Base-by-base conservation (phyloP, 2,888 invertebrate genomes). In the Uloborus plumipes region DNA sequence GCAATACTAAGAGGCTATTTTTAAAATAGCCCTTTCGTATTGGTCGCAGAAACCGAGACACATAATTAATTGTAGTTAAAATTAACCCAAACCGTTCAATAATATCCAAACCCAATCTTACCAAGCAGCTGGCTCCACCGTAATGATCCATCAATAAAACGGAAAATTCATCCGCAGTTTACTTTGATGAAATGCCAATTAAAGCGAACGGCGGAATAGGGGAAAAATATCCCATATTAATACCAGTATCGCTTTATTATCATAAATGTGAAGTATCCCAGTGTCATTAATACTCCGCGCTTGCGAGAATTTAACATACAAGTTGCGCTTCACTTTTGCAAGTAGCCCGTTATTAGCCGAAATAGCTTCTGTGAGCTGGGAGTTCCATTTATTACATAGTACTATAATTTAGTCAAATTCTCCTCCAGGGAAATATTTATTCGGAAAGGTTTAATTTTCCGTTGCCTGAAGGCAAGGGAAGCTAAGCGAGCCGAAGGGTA, bases 401-500 rank as follows among this genome's bases (percentile, higher is more conserved):
- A 64, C 58, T 74, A 80, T 80, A 79, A 79, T 74, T 80, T 74
- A 74, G 73, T 69, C 64, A 69, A 80, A 80, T 53, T 58, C 49
- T 20, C 64, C 80, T 47, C 72, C 11, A 7, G 80, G 80, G 80
- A 74, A 64, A 74, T 80, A 80, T 80, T 80, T 80, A 80, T 74
- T 66, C 73, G 22, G 71, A 49, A 62, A 22, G 31, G 74, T 62
- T 80, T 80, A 69, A 80, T 69, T 80, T 80, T 53, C 26, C 26
- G 20, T 7, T 22, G 53, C 31, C 26, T 6, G 58, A 59, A 61
- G 71, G 47, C 47, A 47, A 16, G 18, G 49, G 13, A 26, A 22
- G 20, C 51, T 64, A 59, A 50, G 16, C 11, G 1, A 39, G 61
- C 26, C 31, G 20, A n/a, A 51, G 58, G 26, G 16, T 51, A 58